Percentiles rank a stretch among this genome's conserved stretches.
These are phyloP conservation scores for Salminus brasiliensis DNA, from an alignment of 2,113 vertebrate genomes.

Conservation along the genomic window DNA sequence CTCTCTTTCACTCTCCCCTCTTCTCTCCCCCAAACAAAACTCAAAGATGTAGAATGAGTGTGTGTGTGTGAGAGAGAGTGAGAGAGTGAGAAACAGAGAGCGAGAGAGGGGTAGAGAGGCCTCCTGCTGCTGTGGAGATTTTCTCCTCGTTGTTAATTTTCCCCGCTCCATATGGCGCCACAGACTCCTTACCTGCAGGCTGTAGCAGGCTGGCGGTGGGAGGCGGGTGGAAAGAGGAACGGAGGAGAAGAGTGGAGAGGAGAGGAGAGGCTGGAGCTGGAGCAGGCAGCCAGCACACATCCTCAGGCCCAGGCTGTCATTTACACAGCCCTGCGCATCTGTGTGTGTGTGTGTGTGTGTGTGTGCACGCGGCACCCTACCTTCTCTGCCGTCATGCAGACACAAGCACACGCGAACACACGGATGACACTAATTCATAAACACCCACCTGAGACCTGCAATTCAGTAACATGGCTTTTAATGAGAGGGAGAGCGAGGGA, in stretches of 20 bases:
- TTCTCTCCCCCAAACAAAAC: neutral
- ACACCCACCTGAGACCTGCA: constrained; percentile 27
- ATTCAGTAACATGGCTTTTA: neutral
- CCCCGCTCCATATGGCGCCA: constrained; percentile 99
- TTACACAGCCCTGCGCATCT: constrained; percentile 94
- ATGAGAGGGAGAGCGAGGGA: neutral
- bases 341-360: constrained; percentile 93
- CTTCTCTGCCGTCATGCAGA: constrained; percentile 25
- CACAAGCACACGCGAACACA: constrained; percentile 23
- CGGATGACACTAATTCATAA: constrained; percentile 7
- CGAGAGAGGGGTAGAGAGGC: constrained; percentile 79
- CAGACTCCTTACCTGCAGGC: constrained; percentile 99
- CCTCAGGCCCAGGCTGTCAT: constrained; percentile 98
- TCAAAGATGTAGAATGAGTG: constrained; percentile 73
- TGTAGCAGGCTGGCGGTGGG: constrained; percentile 88
- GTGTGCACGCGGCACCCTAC: constrained; percentile 70
- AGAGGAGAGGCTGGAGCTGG: constrained; percentile 45
- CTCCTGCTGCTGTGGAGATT: constrained; percentile 96
- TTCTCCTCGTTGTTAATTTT: constrained; percentile 99
- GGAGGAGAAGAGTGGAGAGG: constrained; percentile 42
- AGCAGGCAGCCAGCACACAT: constrained; percentile 88
- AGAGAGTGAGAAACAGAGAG: too few species aligned
- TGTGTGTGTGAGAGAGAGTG: constrained; percentile 42
- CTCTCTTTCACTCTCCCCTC: constrained; percentile 93
- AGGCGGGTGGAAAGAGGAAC: constrained; percentile 52